A percentile compares a stretch with the other conserved stretches of the same genome.
Evolutionary conservation across 2,888 invertebrate genomes (phyloP).

Genomic region (Lithophane ornitopus): DNA sequence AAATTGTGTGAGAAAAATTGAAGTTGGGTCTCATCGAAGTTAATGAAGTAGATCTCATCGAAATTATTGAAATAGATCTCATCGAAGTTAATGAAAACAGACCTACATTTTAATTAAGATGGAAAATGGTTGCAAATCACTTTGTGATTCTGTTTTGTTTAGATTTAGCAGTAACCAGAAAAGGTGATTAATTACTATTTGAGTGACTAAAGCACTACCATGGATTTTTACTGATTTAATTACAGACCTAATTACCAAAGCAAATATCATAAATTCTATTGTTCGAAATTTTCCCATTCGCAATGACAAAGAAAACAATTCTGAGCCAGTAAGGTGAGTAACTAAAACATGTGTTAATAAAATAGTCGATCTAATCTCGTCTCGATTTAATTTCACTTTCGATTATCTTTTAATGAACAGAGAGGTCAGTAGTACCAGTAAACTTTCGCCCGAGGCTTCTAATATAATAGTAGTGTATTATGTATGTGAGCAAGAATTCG

Average conservation of each 20-base stretch:
- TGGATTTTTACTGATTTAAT: conserved; percentile 33
- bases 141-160: conserved; percentile 24
- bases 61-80: conserved; percentile 1
- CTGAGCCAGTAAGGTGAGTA: conserved; percentile 4
- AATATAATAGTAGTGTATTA: conserved; percentile 79
- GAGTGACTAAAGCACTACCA: background rate
- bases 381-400: conserved; percentile 88
- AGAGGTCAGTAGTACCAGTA: conserved; percentile 82
- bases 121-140: conserved; percentile 10
- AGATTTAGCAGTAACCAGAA: conserved; percentile 30
- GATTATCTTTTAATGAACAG: conserved; percentile 86
- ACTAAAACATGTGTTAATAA: conserved; percentile 77
- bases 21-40: background rate
- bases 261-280: conserved; percentile 11
- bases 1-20: conserved; percentile 10
- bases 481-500: conserved; percentile 72
- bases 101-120: conserved; percentile 29
- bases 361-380: conserved; percentile 80
- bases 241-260: conserved; percentile 21
- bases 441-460: conserved; percentile 85
- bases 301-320: conserved; percentile 47
- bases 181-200: conserved; percentile 8
- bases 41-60: no score
- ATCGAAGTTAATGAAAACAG: conserved; percentile 38
- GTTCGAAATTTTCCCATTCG: conserved; percentile 27